These are phyloP conservation scores for Engystomops pustulosus DNA, from an alignment of 2,113 vertebrate species.

Conservation along the genomic window DNA sequence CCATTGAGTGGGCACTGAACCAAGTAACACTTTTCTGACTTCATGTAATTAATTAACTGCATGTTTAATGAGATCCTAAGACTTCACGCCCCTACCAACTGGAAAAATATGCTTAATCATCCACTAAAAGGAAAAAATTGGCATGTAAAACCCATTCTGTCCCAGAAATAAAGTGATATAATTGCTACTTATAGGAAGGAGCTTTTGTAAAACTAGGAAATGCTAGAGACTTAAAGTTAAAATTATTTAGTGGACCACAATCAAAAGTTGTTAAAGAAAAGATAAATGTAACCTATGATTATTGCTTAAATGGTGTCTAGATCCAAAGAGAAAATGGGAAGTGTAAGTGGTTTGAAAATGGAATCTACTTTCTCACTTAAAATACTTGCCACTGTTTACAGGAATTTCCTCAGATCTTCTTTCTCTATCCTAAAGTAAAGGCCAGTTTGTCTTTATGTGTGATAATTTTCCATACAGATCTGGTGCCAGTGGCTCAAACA, in stretches of 20 bases:
- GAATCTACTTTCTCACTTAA: too few relatives aligned
- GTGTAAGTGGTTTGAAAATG: too few relatives aligned
- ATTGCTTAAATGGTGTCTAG: too few relatives aligned
- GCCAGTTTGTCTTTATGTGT: too few relatives aligned
- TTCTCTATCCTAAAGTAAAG: too few relatives aligned
- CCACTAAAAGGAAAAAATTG: background rate
- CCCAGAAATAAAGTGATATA: background rate
- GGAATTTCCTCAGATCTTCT: too few relatives aligned
- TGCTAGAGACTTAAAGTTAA: background rate
- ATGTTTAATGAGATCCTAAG: background rate
- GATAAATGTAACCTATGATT: too few relatives aligned
- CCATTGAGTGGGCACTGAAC: background rate
- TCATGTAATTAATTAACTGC: background rate
- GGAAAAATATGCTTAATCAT: slow-evolving; percentile 22
- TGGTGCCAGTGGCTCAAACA: too few relatives aligned
- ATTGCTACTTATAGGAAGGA: background rate
- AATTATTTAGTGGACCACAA: background rate
- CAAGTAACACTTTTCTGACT: background rate
- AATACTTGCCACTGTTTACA: too few relatives aligned
- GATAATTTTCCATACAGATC: too few relatives aligned
- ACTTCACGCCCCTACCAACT: background rate
- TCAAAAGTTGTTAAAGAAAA: background rate
- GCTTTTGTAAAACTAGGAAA: background rate
- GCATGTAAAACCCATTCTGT: background rate
- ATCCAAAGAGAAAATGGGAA: too few relatives aligned